A percentile compares a stretch with the other conserved stretches of the same genome.
Conservation (phyloP, 1,140 invertebrate genomes). For the Tribolium madens region DNA sequence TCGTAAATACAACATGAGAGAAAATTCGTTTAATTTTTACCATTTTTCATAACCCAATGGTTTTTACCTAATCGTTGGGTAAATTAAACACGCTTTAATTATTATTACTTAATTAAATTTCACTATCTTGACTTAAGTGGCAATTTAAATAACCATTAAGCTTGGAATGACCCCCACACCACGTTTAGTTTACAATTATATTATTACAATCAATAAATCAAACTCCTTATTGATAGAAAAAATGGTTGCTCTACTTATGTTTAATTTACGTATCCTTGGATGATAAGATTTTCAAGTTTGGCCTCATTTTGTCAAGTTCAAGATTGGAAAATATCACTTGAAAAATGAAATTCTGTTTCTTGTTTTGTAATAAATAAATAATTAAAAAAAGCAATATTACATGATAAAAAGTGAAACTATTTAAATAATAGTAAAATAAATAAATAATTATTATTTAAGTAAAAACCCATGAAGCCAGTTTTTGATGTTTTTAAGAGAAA, state of each 20-base stretch:
- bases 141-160: neutral
- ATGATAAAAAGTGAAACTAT: too few relatives aligned
- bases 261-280: neutral
- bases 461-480: too few relatives aligned
- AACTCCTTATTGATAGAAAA: neutral
- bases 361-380: too few relatives aligned
- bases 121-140: neutral
- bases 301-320: neutral
- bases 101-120: conserved; percentile 13
- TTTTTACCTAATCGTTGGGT: neutral
- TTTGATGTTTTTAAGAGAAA: too few relatives aligned
- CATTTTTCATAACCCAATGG: too few relatives aligned
- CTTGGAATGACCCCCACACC: too few relatives aligned
- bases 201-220: neutral
- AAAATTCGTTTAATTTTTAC: conserved; percentile 1
- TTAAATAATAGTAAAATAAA: too few relatives aligned
- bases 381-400: neutral
- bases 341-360: neutral
- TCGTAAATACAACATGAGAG: neutral
- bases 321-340: neutral
- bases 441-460: too few relatives aligned
- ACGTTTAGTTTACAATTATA: neutral
- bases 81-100: neutral
- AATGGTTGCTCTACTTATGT: neutral
- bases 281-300: neutral